These are phyloP conservation scores for Lasioglossum malachurum DNA, from an alignment of 2,888 invertebrate species.

Conservation along the genomic window DNA sequence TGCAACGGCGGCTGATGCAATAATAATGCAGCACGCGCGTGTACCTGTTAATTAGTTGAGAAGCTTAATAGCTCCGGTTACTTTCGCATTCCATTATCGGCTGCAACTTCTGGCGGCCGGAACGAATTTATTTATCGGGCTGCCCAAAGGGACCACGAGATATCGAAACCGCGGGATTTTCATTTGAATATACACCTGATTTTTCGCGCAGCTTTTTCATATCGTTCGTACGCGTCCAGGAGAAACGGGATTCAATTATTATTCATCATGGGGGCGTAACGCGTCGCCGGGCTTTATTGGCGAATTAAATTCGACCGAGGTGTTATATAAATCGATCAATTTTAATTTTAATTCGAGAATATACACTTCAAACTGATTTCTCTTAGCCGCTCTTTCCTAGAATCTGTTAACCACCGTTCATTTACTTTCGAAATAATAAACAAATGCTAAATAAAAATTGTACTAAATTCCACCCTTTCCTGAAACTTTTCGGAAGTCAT, in stretches of 20 bases:
- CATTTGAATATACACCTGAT: not conserved
- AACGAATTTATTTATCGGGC: constrained; percentile 71
- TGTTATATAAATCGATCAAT: too few species aligned
- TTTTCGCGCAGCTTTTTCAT: constrained; percentile 3
- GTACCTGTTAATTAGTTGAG: constrained; percentile 50
- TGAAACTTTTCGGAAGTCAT: too few species aligned
- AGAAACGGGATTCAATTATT: constrained; percentile 21
- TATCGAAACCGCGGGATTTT: constrained; percentile 11
- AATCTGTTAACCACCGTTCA: not conserved
- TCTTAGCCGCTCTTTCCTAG: not conserved
- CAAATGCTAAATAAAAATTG: too few species aligned
- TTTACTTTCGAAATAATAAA: not conserved
- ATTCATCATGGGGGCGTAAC: not conserved
- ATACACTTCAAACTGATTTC: not conserved
- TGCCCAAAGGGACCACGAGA: constrained; percentile 1
- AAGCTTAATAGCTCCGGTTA: constrained; percentile 30
- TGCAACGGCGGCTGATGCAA: constrained; percentile 11
- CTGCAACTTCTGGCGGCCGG: constrained; percentile 63
- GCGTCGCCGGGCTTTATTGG: not conserved
- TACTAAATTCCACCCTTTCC: too few species aligned
- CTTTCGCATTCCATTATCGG: constrained; percentile 73
- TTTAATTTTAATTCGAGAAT: not conserved
- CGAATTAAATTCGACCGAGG: not conserved
- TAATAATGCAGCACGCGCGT: constrained; percentile 38
- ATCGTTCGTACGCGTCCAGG: not conserved